A percentile compares a stretch with the other conserved stretches of the same genome.
Evolutionary conservation across 2,888 invertebrate species (phyloP).

Genomic region (Himalopsyche anomala): DNA sequence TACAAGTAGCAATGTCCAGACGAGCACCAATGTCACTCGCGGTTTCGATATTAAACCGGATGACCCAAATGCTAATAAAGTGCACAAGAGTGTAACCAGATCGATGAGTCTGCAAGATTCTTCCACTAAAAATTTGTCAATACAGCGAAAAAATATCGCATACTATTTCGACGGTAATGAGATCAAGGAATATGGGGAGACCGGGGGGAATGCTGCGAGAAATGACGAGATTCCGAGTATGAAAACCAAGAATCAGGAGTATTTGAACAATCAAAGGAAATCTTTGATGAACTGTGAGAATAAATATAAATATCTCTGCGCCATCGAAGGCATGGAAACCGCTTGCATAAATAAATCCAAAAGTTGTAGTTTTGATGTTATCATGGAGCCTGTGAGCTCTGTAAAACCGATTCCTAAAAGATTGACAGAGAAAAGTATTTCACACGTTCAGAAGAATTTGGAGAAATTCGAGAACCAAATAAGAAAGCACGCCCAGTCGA

Average conservation of each 20-base stretch:
- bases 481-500: constrained; percentile 72
- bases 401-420: constrained; percentile 75
- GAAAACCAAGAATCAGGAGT: constrained; percentile 76
- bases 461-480: constrained; percentile 80
- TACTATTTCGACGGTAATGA: constrained; percentile 76
- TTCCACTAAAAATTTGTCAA: constrained; percentile 67
- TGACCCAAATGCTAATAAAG: constrained; percentile 67
- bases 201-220: constrained; percentile 71
- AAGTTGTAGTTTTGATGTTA: constrained; percentile 77
- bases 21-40: constrained; percentile 70
- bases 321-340: constrained; percentile 74
- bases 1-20: constrained; percentile 43
- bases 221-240: constrained; percentile 78
- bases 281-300: constrained; percentile 73
- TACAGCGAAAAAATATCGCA: constrained; percentile 74
- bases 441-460: constrained; percentile 77
- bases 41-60: constrained; percentile 72
- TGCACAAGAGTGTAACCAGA: constrained; percentile 74
- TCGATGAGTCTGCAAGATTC: constrained; percentile 75
- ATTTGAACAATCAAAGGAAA: constrained; percentile 75
- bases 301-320: constrained; percentile 73
- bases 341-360: constrained; percentile 75
- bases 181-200: constrained; percentile 68
- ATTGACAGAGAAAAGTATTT: constrained; percentile 74
- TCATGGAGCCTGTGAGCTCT: constrained; percentile 72